These are phyloP conservation scores for Hemicordylus capensis DNA, from an alignment of 2,113 vertebrate species.

Conservation along the genomic window DNA sequence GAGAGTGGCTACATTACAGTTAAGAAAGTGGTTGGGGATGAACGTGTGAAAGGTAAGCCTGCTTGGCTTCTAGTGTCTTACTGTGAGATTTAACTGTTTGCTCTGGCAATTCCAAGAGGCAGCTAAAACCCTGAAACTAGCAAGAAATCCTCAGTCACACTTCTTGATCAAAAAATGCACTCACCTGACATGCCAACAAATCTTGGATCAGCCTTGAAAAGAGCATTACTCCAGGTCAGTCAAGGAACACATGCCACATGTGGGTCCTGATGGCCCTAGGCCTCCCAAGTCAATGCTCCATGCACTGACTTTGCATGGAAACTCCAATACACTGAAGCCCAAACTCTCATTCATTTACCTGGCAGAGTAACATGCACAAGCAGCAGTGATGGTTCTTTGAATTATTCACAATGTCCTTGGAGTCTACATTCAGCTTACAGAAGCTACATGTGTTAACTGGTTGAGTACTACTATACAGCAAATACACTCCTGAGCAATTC, in stretches of 20 bases:
- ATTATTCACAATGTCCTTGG: background rate
- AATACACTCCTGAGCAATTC: background rate
- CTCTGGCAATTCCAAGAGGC: background rate
- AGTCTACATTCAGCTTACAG: background rate
- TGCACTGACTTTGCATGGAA: background rate
- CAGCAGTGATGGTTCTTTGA: accelerated
- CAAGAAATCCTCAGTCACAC: too few species aligned
- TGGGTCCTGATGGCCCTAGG: too few species aligned
- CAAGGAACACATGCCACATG: too few species aligned
- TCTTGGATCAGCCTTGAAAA: too few species aligned
- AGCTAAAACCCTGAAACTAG: background rate
- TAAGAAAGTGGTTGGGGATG: too few species aligned
- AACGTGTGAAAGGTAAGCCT: too few species aligned
- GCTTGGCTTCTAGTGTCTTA: background rate
- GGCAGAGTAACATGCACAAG: background rate
- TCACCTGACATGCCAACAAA: too few species aligned
- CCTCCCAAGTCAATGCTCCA: background rate
- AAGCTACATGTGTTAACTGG: slow-evolving; percentile 21
- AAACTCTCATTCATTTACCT: background rate
- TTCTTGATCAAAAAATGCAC: too few species aligned
- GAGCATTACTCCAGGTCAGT: too few species aligned
- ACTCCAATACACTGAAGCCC: background rate
- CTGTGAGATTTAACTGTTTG: background rate
- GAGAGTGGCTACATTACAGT: too few species aligned
- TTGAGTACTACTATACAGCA: background rate